A percentile compares a stretch with the other conserved stretches of the same genome.
phyloP scores from a whole-genome alignment of 2,113 vertebrate genomes.

The Ciconia maguari region DNA sequence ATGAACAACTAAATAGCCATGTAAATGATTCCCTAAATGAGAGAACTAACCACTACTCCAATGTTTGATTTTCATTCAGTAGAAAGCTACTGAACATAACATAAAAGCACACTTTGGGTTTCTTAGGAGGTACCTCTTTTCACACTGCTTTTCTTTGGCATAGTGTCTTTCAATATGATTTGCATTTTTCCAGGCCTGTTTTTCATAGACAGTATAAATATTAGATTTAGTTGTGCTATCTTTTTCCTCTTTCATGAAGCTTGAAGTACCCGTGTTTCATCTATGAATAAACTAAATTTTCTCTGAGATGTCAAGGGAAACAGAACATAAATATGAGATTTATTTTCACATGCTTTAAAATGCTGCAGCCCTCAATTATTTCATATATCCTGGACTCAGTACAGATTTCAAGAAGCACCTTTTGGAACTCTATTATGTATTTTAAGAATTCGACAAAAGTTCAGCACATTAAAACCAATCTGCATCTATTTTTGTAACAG shows the following conservation, averaged over 20 bases:
- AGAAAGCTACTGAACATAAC: constrained; percentile 1
- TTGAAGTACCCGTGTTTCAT: neutral
- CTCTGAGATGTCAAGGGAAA: neutral
- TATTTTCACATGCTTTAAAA: neutral
- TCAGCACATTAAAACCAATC: neutral
- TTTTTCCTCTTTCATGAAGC: neutral
- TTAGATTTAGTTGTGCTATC: neutral
- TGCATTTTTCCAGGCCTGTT: neutral
- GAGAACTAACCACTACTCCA: constrained; percentile 46
- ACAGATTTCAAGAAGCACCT: neutral
- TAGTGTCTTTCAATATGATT: neutral
- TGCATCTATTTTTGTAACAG: neutral
- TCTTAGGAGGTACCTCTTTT: constrained; percentile 31
- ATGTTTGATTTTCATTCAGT: constrained; percentile 43
- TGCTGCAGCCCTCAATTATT: neutral
- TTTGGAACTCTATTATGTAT: neutral
- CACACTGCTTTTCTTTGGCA: neutral
- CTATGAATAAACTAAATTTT: neutral
- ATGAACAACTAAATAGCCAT: constrained; percentile 17
- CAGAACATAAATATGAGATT: neutral
- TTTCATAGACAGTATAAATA: neutral
- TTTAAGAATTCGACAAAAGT: neutral
- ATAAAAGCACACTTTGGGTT: constrained; percentile 28
- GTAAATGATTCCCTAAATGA: constrained; percentile 12
- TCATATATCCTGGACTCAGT: neutral